These are phyloP conservation scores for Cryptophagus acutangulus DNA, from an alignment of 2,888 invertebrate genomes.

Conservation along the genomic window DNA sequence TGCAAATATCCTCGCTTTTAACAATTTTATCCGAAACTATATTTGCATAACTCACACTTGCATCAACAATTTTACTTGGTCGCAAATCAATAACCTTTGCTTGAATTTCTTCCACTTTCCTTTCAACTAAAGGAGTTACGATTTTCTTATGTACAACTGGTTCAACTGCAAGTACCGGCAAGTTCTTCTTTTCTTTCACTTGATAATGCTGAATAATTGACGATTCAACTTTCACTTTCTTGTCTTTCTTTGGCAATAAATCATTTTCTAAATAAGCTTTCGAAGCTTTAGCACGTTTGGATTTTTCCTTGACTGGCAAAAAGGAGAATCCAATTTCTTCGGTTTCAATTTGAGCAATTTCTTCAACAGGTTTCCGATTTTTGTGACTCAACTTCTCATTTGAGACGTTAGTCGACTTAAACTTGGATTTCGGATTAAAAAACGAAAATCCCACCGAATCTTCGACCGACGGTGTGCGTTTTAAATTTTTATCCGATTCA, in stretches of 20 bases:
- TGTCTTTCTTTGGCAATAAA: slow-evolving; percentile 15
- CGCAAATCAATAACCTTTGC: slow-evolving; percentile 20
- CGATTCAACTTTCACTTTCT: slow-evolving; percentile 16
- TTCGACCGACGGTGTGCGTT: slow-evolving; percentile 6
- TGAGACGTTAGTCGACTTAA: slow-evolving; percentile 9
- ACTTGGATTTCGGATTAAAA: slow-evolving; percentile 12
- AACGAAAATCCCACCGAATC: slow-evolving; percentile 24
- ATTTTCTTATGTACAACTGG: background rate
- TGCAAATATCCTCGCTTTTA: background rate
- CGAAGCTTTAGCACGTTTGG: slow-evolving; percentile 21
- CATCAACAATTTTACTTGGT: slow-evolving; percentile 33
- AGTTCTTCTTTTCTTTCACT: slow-evolving; percentile 8
- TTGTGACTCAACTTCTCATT: slow-evolving; percentile 12
- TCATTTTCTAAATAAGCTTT: slow-evolving; percentile 18
- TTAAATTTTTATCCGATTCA: slow-evolving; percentile 7
- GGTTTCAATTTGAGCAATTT: slow-evolving; percentile 1
- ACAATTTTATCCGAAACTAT: slow-evolving; percentile 25
- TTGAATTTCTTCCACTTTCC: slow-evolving; percentile 4
- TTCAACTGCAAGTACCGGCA: background rate
- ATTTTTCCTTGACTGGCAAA: slow-evolving; percentile 29
- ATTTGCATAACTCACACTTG: slow-evolving; percentile 32
- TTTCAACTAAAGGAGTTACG: background rate
- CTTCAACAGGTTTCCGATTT: slow-evolving; percentile 12
- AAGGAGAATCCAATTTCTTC: slow-evolving; percentile 27
- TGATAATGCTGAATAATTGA: slow-evolving; percentile 28